Percentiles rank a stretch among this genome's conserved stretches.
phyloP scores from a whole-genome alignment of 2,888 invertebrate species.

The Suillia variegata region DNA sequence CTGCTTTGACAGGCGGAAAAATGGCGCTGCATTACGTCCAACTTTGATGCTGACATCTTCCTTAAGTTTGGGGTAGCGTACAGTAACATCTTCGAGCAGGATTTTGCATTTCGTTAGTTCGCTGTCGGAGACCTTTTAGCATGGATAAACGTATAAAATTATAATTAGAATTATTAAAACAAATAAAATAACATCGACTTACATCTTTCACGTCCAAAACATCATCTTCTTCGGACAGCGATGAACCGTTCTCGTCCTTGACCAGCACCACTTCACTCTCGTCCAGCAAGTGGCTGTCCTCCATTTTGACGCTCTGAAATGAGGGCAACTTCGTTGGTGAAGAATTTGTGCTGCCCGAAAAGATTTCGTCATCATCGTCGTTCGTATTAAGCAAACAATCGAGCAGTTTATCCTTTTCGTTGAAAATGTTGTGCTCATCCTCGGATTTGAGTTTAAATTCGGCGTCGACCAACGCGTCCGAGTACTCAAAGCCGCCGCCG shows the following conservation, averaged over 20 bases:
- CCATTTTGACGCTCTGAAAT: constrained; percentile 35
- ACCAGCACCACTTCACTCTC: constrained; percentile 50
- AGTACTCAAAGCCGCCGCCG: constrained; percentile 47
- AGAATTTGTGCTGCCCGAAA: not conserved
- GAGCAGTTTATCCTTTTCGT: constrained; percentile 49
- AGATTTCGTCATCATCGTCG: constrained; percentile 33
- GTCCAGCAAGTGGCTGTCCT: constrained; percentile 35
- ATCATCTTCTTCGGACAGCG: constrained; percentile 41
- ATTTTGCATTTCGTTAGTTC: constrained; percentile 30
- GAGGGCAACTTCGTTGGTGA: not conserved
- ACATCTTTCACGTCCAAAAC: constrained; percentile 40
- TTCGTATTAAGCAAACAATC: constrained; percentile 46
- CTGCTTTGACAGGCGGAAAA: not conserved
- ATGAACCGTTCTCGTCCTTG: constrained; percentile 34
- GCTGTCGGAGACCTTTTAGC: constrained; percentile 13
- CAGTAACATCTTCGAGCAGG: constrained; percentile 30
- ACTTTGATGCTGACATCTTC: constrained; percentile 25
- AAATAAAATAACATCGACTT: not conserved
- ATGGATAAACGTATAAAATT: not conserved
- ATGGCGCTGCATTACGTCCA: constrained; percentile 21
- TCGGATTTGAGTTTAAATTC: constrained; percentile 38
- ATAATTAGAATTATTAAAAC: too few species aligned
- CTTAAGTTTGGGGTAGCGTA: constrained; percentile 30
- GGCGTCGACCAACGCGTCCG: constrained; percentile 36
- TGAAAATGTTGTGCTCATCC: constrained; percentile 45